phyloP scores from a whole-genome alignment of 2,888 invertebrate genomes.

The Maniola hyperantus region DNA sequence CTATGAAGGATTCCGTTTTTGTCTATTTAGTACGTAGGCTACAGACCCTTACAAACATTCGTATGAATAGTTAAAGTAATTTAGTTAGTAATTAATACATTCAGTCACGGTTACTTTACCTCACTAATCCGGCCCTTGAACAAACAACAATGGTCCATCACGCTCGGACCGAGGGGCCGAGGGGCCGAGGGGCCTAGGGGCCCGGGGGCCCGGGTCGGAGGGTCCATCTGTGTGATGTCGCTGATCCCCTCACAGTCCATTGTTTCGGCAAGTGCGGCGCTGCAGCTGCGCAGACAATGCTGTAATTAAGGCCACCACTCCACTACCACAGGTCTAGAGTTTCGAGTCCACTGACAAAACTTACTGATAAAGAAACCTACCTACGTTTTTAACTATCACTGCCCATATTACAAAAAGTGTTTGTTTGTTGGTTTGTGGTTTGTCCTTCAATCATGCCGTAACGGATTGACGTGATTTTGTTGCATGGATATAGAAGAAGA shows the following conservation, averaged over 20 bases:
- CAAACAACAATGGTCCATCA: neutral
- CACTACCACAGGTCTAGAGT: neutral
- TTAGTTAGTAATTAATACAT: constrained; percentile 9
- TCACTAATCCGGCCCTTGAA: neutral
- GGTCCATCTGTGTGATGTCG: neutral
- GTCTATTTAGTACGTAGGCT: too few relatives aligned
- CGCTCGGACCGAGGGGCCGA: neutral
- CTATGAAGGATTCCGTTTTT: too few relatives aligned
- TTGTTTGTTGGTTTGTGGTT: too few relatives aligned
- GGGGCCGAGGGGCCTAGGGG: too few relatives aligned
- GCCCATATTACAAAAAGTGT: too few relatives aligned
- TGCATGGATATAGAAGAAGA: too few relatives aligned
- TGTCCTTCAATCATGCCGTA: too few relatives aligned
- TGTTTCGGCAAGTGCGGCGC: neutral
- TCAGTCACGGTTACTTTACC: neutral
- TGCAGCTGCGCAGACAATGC: constrained; percentile 20
- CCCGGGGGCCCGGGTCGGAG: neutral
- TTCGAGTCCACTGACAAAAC: too few relatives aligned
- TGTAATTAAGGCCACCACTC: neutral
- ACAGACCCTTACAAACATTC: neutral
- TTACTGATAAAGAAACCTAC: too few relatives aligned
- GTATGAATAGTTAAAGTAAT: neutral
- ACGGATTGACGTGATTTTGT: too few relatives aligned
- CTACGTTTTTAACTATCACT: too few relatives aligned
- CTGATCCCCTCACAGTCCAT: neutral